These are phyloP conservation scores for Neelides sp. DNA, from an alignment of 1,140 invertebrate genomes.

Conservation along the genomic window DNA sequence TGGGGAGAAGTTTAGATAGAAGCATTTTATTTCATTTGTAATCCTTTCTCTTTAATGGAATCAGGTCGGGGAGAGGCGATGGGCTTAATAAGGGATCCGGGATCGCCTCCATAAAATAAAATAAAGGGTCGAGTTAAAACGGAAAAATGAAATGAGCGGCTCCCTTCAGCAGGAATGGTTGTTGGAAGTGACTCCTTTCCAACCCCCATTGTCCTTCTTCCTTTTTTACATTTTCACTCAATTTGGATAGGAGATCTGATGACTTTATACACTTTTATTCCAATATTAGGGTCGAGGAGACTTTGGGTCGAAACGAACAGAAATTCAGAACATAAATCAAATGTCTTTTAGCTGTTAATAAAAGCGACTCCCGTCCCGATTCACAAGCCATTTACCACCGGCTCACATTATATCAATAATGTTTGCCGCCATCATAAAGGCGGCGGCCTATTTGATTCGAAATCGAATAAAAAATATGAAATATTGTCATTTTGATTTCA, in stretches of 20 bases:
- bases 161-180: too few relatives aligned
- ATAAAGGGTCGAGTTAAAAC: too few relatives aligned
- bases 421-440: too few relatives aligned
- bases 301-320: constrained; percentile 5
- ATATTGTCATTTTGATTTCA: too few relatives aligned
- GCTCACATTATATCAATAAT: constrained; percentile 10
- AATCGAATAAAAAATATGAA: too few relatives aligned
- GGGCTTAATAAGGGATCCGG: too few relatives aligned
- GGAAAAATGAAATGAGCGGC: too few relatives aligned
- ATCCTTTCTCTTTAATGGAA: constrained; percentile 4
- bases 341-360: not conserved
- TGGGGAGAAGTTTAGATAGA: constrained; percentile 7
- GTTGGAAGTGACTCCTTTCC: too few relatives aligned
- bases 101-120: too few relatives aligned
- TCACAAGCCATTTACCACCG: constrained; percentile 23
- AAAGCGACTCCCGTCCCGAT: constrained; percentile 2
- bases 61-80: constrained; percentile 8
- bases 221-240: constrained; percentile 10
- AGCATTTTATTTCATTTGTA: constrained; percentile 1
- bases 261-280: too few relatives aligned
- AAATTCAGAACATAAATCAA: constrained; percentile 21
- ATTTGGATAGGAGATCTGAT: constrained; percentile 8
- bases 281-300: not conserved
- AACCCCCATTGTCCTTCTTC: too few relatives aligned
- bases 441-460: too few relatives aligned